Evolutionary conservation across 2,888 invertebrate species (phyloP).

Genomic region (Caradrina clavipalpis): DNA sequence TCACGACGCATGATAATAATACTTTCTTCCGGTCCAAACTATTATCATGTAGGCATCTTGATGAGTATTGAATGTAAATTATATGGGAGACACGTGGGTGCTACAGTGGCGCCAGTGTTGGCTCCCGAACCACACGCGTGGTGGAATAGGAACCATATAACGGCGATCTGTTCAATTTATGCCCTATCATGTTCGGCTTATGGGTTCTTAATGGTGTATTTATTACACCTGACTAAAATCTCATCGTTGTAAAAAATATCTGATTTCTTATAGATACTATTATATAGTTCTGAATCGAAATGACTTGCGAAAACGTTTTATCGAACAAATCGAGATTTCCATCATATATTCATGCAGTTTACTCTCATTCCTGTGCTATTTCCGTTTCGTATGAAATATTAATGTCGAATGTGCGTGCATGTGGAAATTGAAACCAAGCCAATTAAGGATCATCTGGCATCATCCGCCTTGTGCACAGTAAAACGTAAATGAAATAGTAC

Average conservation of each 20-base stretch:
- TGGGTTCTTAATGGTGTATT: constrained; percentile 31
- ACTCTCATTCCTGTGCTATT: constrained; percentile 42
- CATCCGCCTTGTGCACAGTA: constrained; percentile 33
- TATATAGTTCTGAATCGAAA: not conserved
- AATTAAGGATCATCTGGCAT: constrained; percentile 60
- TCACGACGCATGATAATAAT: constrained; percentile 67
- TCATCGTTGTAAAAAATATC: constrained; percentile 16
- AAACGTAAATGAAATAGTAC: constrained; percentile 21
- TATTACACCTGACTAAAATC: constrained; percentile 22
- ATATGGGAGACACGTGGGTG: constrained; percentile 77
- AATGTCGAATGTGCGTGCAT: constrained; percentile 52
- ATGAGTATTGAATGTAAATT: constrained; percentile 85
- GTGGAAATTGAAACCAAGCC: constrained; percentile 61
- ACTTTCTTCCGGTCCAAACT: constrained; percentile 74
- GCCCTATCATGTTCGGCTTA: constrained; percentile 50
- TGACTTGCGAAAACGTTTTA: constrained; percentile 1
- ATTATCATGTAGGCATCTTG: constrained; percentile 75
- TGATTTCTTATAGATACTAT: not conserved
- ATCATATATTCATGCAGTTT: constrained; percentile 33
- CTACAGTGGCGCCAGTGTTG: constrained; percentile 75
- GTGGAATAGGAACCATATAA: constrained; percentile 56
- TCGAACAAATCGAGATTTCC: constrained; percentile 7
- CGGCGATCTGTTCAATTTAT: constrained; percentile 51
- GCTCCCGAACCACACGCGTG: constrained; percentile 45
- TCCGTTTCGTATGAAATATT: constrained; percentile 52